A percentile compares a stretch with the other conserved stretches of the same genome.
Evolutionary conservation across 1,140 invertebrate species (phyloP).

Genomic region (Battus philenor): DNA sequence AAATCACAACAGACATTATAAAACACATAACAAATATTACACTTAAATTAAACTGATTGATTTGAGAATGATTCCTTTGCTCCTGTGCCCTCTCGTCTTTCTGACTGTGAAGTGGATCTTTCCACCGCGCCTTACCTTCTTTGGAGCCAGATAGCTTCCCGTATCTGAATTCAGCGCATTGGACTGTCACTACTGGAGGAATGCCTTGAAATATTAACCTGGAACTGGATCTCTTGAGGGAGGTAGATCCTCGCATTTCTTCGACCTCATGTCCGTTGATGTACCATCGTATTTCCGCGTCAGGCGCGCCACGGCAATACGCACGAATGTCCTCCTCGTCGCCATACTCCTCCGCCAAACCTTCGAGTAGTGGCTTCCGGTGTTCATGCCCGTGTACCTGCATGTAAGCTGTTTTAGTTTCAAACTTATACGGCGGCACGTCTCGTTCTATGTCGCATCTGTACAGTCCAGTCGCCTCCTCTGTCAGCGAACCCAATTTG

Average conservation of each 20-base stretch:
- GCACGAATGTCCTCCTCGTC: constrained; percentile 56
- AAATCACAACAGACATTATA: constrained; percentile 6
- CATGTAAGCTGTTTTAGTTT: constrained; percentile 51
- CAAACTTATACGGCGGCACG: constrained; percentile 52
- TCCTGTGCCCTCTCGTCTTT: constrained; percentile 39
- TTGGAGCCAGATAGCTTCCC: constrained; percentile 54
- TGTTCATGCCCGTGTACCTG: constrained; percentile 45
- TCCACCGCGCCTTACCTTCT: constrained; percentile 47
- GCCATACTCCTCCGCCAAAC: constrained; percentile 46
- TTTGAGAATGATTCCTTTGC: constrained; percentile 32
- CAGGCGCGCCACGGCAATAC: constrained; percentile 48
- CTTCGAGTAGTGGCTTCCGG: constrained; percentile 49
- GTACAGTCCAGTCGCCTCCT: constrained; percentile 60
- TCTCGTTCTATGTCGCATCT: constrained; percentile 62
- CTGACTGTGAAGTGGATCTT: constrained; percentile 22
- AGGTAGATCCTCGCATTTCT: constrained; percentile 37
- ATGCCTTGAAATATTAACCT: constrained; percentile 44
- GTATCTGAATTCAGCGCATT: constrained; percentile 56
- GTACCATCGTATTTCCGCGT: constrained; percentile 62
- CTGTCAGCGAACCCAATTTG: constrained; percentile 47
- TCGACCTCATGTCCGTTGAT: constrained; percentile 51
- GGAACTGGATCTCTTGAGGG: constrained; percentile 40
- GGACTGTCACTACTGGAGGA: constrained; percentile 53
- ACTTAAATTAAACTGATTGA: constrained; percentile 14
- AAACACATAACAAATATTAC: constrained; percentile 20